phyloP scores from a whole-genome alignment of 2,113 vertebrate genomes.

The Carlito syrichta region DNA sequence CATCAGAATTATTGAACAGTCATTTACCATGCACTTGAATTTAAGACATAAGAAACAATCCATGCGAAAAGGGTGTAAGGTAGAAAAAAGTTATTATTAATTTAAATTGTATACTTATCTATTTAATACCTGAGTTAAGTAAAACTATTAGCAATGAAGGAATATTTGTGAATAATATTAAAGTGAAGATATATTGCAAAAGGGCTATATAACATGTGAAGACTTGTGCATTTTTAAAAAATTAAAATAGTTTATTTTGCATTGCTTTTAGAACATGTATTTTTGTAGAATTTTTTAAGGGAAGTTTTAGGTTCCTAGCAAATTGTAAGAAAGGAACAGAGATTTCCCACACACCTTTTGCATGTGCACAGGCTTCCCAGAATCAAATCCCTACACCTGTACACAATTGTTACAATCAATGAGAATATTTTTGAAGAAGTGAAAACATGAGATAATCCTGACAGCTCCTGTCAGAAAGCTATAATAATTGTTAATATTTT shows the following conservation, averaged over 20 bases:
- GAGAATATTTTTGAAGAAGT: too few relatives aligned
- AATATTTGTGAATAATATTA: too few relatives aligned
- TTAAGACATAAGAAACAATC: background rate
- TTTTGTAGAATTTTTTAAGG: background rate
- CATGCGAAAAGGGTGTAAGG: background rate
- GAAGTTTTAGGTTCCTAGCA: background rate
- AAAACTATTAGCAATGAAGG: too few relatives aligned
- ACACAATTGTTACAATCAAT: too few relatives aligned
- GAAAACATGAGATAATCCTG: too few relatives aligned
- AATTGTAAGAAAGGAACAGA: background rate
- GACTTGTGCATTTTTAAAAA: background rate
- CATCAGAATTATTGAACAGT: background rate
- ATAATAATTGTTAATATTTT: too few relatives aligned
- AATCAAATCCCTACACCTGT: too few relatives aligned
- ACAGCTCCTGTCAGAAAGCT: too few relatives aligned
- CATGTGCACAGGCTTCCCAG: too few relatives aligned
- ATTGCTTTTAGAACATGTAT: background rate
- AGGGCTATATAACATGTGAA: background rate
- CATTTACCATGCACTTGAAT: background rate
- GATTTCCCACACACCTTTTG: background rate
- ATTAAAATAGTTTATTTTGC: background rate
- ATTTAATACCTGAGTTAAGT: background rate
- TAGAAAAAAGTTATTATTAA: background rate
- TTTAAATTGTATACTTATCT: background rate
- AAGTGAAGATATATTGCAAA: too few relatives aligned